Conservation (phyloP, 2,113 vertebrate species). For the Phrynocephalus versicolor region DNA sequence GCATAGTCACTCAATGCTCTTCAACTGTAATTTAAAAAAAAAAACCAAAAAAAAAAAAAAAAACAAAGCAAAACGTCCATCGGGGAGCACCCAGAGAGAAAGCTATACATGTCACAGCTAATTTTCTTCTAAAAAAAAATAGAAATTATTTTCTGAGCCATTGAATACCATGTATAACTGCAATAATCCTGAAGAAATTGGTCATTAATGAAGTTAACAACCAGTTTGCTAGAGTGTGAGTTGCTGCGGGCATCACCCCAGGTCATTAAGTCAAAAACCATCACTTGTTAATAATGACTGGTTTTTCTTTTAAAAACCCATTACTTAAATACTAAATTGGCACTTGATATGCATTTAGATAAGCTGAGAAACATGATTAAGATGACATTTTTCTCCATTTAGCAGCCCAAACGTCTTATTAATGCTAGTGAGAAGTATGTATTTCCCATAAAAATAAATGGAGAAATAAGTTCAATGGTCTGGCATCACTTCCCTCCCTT, state of each 20-base stretch:
- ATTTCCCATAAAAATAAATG: constrained; percentile 28
- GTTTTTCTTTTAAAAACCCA: constrained; percentile 24
- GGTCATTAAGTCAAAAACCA: constrained; percentile 42
- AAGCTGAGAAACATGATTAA: constrained; percentile 43
- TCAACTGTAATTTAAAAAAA: constrained; percentile 1
- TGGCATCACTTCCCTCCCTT: constrained; percentile 22
- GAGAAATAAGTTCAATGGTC: background rate
- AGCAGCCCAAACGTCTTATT: constrained; percentile 21
- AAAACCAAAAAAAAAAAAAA: constrained; percentile 1
- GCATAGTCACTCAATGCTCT: background rate
- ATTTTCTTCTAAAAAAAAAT: constrained; percentile 23
- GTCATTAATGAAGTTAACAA: constrained; percentile 55
- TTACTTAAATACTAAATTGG: constrained; percentile 47
- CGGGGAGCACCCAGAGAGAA: background rate
- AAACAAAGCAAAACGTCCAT: background rate
- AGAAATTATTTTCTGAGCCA: constrained; percentile 42
- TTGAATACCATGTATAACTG: constrained; percentile 40
- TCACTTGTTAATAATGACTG: constrained; percentile 46
- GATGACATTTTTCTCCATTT: constrained; percentile 25
- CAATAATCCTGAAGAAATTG: constrained; percentile 44
- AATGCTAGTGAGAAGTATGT: constrained; percentile 44
- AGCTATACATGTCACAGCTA: background rate
- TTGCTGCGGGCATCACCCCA: constrained; percentile 45
- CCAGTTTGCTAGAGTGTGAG: constrained; percentile 43
- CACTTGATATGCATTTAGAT: constrained; percentile 48